phyloP scores from a whole-genome alignment of 2,888 invertebrate genomes.

The Synergus gifuensis region DNA sequence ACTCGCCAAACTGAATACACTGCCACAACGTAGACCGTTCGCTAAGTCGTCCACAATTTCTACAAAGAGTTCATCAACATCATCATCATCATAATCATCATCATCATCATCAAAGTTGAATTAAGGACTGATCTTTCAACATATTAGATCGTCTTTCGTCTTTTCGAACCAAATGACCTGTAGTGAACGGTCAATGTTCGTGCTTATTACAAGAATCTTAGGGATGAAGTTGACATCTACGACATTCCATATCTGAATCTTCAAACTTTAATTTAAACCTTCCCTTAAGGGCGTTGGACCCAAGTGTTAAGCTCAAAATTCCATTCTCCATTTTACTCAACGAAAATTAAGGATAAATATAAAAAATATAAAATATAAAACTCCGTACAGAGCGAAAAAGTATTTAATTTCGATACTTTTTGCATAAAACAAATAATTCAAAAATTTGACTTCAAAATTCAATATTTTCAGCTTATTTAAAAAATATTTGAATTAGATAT shows the following conservation, averaged over 20 bases:
- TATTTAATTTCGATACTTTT: no score
- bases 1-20: slow-evolving; percentile 58
- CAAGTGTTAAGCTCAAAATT: no score
- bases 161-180: slow-evolving; percentile 1
- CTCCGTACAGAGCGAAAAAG: no score
- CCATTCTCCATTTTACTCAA: no score
- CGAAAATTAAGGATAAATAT: no score
- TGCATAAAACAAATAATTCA: no score
- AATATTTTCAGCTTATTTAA: no score
- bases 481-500: no score
- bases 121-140: not conserved
- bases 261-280: not conserved
- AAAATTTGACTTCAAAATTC: no score
- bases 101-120: slow-evolving; percentile 35
- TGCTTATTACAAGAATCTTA: slow-evolving; percentile 4
- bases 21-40: slow-evolving; percentile 59
- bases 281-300: no score
- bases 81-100: no score
- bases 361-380: no score
- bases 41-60: slow-evolving; percentile 50
- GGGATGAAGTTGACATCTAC: slow-evolving; percentile 26
- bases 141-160: not conserved
- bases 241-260: slow-evolving; percentile 25
- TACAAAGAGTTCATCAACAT: slow-evolving; percentile 18
- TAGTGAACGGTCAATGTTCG: slow-evolving; percentile 46